phyloP scores from a whole-genome alignment of 1,140 invertebrate genomes.

The Drosophila kepulauana region DNA sequence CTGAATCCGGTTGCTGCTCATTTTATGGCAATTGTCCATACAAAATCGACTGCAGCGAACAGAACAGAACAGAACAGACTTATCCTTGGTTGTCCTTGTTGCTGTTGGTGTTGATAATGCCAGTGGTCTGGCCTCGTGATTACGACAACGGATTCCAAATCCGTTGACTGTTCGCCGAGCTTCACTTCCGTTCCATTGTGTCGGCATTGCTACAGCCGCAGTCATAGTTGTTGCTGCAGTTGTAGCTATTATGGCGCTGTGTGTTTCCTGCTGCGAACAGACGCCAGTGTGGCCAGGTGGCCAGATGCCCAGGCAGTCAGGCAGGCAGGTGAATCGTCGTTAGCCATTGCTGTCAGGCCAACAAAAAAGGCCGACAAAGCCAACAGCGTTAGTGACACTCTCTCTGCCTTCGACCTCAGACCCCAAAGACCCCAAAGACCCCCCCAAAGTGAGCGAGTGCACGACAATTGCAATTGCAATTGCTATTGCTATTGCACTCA shows the following conservation, averaged over 20 bases:
- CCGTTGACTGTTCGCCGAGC: slow-evolving; percentile 34
- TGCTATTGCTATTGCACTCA: slow-evolving; percentile 9
- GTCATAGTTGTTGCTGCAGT: slow-evolving; percentile 32
- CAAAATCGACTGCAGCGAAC: slow-evolving; percentile 16
- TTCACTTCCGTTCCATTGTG: slow-evolving; percentile 48
- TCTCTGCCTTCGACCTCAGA: slow-evolving; percentile 10
- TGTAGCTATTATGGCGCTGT: slow-evolving; percentile 47
- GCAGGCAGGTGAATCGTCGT: slow-evolving; percentile 4
- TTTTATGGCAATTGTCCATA: slow-evolving; percentile 39
- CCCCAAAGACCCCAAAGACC: not conserved
- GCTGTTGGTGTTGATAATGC: slow-evolving; percentile 24
- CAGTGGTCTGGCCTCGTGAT: slow-evolving; percentile 24
- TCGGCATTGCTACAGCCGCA: not conserved
- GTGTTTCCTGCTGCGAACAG: slow-evolving; percentile 28
- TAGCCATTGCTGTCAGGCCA: slow-evolving; percentile 23
- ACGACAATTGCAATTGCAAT: slow-evolving; percentile 38
- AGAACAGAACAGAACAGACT: not conserved
- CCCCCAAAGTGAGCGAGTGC: not conserved
- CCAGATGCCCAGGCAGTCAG: not conserved
- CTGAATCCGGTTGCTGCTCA: not conserved
- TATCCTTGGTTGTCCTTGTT: slow-evolving; percentile 7
- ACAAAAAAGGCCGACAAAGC: slow-evolving; percentile 16
- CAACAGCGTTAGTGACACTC: slow-evolving; percentile 35
- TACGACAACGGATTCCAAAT: slow-evolving; percentile 33
- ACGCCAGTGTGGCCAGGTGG: slow-evolving; percentile 5